Evolutionary conservation across 2,888 invertebrate genomes (phyloP).

Genomic region (Tuta absoluta): DNA sequence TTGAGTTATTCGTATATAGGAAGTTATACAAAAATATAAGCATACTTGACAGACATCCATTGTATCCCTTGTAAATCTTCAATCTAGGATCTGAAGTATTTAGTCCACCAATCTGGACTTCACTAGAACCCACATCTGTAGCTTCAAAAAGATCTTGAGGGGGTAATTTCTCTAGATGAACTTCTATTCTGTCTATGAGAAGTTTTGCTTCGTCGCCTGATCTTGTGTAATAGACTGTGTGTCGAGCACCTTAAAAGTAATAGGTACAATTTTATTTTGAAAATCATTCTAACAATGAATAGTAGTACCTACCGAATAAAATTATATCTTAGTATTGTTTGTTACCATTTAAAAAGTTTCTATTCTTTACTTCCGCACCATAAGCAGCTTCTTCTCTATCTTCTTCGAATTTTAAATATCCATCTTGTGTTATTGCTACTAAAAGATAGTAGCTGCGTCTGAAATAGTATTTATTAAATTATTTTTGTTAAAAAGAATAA

Average conservation of each 20-base stretch:
- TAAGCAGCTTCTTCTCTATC: conserved; percentile 88
- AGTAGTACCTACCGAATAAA: not conserved
- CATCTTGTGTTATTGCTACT: conserved; percentile 90
- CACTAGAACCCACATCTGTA: conserved; percentile 86
- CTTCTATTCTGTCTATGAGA: conserved; percentile 88
- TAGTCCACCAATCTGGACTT: conserved; percentile 92
- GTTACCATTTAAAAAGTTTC: conserved; percentile 91
- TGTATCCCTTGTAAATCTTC: conserved; percentile 91
- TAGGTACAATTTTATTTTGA: not conserved
- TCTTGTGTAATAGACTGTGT: conserved; percentile 86
- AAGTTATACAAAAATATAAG: conserved; percentile 37
- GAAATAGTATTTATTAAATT: conserved; percentile 36
- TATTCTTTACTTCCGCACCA: conserved; percentile 87
- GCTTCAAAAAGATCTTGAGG: conserved; percentile 86
- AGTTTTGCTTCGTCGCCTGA: conserved; percentile 86
- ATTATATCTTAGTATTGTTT: not conserved
- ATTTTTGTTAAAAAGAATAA: no score
- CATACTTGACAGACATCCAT: conserved; percentile 94
- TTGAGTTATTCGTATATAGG: not conserved
- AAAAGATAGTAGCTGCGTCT: conserved; percentile 92
- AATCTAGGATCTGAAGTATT: conserved; percentile 92
- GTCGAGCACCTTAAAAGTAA: conserved; percentile 82
- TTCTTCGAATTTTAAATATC: conserved; percentile 92
- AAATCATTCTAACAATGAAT: not conserved
- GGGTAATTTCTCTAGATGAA: conserved; percentile 85